Evolutionary conservation across 2,888 invertebrate species (phyloP).

Genomic region (Pandemis corylana): DNA sequence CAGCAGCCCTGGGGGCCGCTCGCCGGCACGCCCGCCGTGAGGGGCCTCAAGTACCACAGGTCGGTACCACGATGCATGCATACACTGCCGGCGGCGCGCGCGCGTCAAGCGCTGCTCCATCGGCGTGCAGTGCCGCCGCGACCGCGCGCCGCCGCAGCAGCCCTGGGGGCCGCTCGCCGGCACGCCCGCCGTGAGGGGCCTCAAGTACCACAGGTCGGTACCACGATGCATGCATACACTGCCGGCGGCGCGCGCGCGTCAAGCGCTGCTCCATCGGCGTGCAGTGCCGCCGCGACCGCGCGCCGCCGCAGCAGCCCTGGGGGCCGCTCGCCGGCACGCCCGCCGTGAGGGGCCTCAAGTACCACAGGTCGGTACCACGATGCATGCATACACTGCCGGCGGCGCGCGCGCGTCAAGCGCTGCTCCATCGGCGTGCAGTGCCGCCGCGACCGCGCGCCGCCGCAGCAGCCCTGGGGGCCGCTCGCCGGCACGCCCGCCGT

Average conservation of each 20-base stretch:
- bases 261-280: constrained; percentile 89
- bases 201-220: constrained; percentile 82
- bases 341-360: constrained; percentile 74
- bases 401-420: constrained; percentile 88
- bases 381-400: too few species aligned
- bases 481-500: constrained; percentile 72
- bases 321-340: constrained; percentile 77
- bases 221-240: too few species aligned
- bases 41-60: constrained; percentile 80
- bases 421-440: constrained; percentile 91
- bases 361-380: too few species aligned
- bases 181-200: constrained; percentile 71
- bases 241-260: constrained; percentile 88
- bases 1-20: constrained; percentile 72
- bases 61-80: too few species aligned
- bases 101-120: constrained; percentile 89
- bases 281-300: constrained; percentile 87
- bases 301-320: constrained; percentile 57
- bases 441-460: constrained; percentile 79
- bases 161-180: constrained; percentile 78
- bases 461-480: constrained; percentile 69
- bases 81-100: too few species aligned
- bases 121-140: constrained; percentile 89
- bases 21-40: constrained; percentile 72
- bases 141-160: constrained; percentile 61